Conservation (phyloP, 2,797 vertebrate genomes). For the Pseudochirops corinnae region DNA sequence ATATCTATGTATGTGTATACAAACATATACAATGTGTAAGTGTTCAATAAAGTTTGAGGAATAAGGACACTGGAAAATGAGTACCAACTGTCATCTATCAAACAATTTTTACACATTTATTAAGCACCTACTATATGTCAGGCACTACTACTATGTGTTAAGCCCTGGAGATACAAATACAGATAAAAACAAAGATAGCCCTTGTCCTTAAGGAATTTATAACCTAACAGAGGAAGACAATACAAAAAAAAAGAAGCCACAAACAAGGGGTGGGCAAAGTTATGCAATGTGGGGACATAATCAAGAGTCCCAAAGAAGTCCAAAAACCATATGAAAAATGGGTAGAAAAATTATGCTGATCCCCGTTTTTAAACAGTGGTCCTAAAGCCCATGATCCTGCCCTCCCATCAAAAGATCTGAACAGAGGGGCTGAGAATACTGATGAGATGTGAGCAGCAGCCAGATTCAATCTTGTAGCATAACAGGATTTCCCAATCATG, state of each 20-base stretch:
- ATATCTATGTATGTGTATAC: neutral
- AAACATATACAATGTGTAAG: neutral
- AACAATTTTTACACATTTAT: neutral
- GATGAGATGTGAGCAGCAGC: neutral
- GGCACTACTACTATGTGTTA: neutral
- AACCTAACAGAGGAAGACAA: neutral
- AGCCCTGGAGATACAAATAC: neutral
- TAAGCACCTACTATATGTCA: neutral
- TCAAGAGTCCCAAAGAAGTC: neutral
- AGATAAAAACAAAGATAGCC: neutral
- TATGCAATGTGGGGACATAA: neutral
- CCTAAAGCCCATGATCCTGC: neutral
- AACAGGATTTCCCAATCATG: neutral
- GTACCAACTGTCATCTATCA: neutral
- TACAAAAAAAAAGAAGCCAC: neutral
- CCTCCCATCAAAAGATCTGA: neutral
- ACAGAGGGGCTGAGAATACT: neutral
- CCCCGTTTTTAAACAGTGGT: neutral
- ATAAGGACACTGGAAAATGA: neutral
- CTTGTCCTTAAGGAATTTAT: neutral
- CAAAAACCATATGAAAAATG: neutral
- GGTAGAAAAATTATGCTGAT: neutral
- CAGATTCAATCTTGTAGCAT: neutral
- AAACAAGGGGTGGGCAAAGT: neutral
- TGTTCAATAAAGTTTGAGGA: neutral